These are phyloP conservation scores for Epizoanthus fatuus DNA, from an alignment of 92 coral and sea anemone genomes.

Conservation along the genomic window DNA sequence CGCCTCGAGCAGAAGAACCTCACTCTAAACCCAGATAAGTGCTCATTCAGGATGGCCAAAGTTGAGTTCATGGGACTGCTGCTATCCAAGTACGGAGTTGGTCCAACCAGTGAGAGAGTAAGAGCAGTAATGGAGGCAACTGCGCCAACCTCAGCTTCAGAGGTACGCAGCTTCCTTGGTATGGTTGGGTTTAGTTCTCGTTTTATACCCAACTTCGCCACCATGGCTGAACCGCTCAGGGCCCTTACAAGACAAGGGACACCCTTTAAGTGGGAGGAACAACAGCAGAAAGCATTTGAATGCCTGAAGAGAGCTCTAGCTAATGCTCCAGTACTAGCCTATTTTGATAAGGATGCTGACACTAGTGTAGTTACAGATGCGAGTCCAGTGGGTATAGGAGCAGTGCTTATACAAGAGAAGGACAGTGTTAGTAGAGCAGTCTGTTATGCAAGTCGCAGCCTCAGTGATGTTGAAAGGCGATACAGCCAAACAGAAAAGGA, in stretches of 20 bases:
- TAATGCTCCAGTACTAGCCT: conserved; percentile 56
- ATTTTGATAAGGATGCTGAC: conserved; percentile 24
- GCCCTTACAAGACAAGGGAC: conserved; percentile 42
- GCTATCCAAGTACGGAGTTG: conserved; percentile 55
- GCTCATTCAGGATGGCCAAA: conserved; percentile 53
- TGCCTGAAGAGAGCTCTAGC: conserved; percentile 46
- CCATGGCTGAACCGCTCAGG: conserved; percentile 61
- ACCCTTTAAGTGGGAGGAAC: conserved; percentile 40
- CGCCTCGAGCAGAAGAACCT: conserved; percentile 55
- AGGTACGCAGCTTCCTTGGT: conserved; percentile 60
- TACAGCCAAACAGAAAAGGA: conserved; percentile 74
- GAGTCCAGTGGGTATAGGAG: conserved; percentile 44
- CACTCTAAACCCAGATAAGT: conserved; percentile 59
- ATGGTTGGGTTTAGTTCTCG: conserved; percentile 64
- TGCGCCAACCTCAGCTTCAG: conserved; percentile 53
- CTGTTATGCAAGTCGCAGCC: conserved; percentile 42
- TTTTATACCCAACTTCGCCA: conserved; percentile 66
- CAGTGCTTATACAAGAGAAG: conserved; percentile 41
- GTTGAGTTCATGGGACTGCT: conserved; percentile 70
- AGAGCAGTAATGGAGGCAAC: conserved; percentile 60
- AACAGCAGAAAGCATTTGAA: conserved; percentile 54
- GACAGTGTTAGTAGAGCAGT: conserved; percentile 34
- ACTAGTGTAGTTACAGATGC: conserved; percentile 42
- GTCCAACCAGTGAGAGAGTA: conserved; percentile 64
- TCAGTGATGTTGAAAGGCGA: conserved; percentile 44